phyloP scores from a whole-genome alignment of 37 sponge, comb jelly and placozoan species.

The Spongilla lacustris region DNA sequence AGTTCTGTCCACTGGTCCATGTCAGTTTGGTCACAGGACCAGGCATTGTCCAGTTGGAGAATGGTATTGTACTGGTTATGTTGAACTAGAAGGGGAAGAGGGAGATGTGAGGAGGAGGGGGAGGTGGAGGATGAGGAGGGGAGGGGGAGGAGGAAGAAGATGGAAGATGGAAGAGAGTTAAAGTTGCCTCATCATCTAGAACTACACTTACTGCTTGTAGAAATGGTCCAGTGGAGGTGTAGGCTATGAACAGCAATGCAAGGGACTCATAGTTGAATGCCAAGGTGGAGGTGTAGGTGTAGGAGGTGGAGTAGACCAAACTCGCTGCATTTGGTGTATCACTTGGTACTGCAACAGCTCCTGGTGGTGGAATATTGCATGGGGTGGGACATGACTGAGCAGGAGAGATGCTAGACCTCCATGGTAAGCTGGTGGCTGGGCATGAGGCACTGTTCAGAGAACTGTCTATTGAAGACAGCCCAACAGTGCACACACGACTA shows the following conservation, averaged over 20 bases:
- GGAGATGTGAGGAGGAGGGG: no score
- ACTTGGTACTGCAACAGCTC: background rate
- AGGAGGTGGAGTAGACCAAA: background rate
- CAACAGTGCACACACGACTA: slow-evolving; percentile 9
- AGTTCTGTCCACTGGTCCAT: slow-evolving; percentile 48
- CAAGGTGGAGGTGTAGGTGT: background rate
- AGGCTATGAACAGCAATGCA: no score
- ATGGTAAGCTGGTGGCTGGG: background rate
- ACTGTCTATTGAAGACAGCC: background rate
- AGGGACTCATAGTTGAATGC: background rate
- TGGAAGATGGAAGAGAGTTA: no score
- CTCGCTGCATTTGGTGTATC: background rate
- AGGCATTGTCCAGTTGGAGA: slow-evolving; percentile 13
- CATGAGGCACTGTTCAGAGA: background rate
- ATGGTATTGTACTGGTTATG: background rate
- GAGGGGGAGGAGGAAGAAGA: background rate
- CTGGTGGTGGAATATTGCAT: background rate
- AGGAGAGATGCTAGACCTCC: background rate
- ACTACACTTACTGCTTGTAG: no score
- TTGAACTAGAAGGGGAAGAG: background rate
- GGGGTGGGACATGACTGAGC: background rate
- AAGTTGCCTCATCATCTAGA: no score
- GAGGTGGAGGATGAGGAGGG: no score
- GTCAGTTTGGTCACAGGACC: slow-evolving; percentile 31
- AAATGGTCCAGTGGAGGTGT: no score